A percentile compares a stretch with the other conserved stretches of the same genome.
Evolutionary conservation across 2,797 vertebrate genomes (phyloP).

Genomic region (Clarias platycephalus): DNA sequence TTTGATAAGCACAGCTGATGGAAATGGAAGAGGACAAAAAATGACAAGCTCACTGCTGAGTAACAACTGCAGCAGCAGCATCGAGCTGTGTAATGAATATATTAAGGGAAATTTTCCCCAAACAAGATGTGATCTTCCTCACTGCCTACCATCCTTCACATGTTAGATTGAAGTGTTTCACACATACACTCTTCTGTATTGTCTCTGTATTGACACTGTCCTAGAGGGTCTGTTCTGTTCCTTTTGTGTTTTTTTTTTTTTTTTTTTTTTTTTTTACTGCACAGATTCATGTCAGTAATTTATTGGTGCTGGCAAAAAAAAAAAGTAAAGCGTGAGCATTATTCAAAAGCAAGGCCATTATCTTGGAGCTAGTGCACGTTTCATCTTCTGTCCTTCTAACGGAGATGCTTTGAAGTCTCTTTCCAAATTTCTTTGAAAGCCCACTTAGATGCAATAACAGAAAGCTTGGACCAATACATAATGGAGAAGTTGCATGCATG

Average conservation of each 20-base stretch:
- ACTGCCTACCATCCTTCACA: background rate
- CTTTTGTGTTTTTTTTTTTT: background rate
- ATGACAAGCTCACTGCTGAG: background rate
- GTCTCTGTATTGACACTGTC: background rate
- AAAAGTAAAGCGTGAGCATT: background rate
- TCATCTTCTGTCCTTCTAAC: constrained; percentile 32
- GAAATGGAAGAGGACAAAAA: constrained; percentile 3
- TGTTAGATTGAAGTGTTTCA: background rate
- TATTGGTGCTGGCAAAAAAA: background rate
- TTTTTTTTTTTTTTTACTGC: background rate
- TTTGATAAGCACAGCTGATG: background rate
- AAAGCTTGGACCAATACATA: constrained; percentile 20
- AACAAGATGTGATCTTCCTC: background rate
- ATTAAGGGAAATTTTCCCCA: background rate
- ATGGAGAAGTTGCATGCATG: constrained; percentile 24
- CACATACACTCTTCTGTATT: background rate
- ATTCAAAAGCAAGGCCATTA: constrained; percentile 37
- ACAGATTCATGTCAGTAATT: background rate
- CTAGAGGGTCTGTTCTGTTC: background rate
- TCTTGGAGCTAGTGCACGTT: constrained; percentile 15
- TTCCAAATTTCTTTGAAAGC: constrained; percentile 40
- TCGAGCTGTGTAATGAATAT: background rate
- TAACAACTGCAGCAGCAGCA: background rate
- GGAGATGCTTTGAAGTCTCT: constrained; percentile 38
- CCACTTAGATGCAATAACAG: constrained; percentile 30